A percentile compares a stretch with the other conserved stretches of the same genome.
phyloP scores from a whole-genome alignment of 2,797 vertebrate genomes.

The Falco novaeseelandiae region DNA sequence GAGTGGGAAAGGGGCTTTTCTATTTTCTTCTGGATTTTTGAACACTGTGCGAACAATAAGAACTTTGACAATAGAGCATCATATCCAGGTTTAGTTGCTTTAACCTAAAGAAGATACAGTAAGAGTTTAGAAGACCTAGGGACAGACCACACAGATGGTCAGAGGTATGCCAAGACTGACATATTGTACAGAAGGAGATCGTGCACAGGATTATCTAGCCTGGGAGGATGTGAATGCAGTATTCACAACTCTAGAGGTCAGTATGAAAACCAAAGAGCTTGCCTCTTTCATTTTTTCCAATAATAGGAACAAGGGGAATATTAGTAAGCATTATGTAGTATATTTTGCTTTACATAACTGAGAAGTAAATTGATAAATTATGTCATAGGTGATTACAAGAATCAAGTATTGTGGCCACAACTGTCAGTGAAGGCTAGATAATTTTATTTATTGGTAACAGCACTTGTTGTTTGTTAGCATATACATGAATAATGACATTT shows the following conservation, averaged over 20 bases:
- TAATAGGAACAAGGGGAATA: not conserved
- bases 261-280: not conserved
- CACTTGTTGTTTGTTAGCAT: not conserved
- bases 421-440: not conserved
- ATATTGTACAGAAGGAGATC: conserved; percentile 6
- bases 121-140: not conserved
- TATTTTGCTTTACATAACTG: not conserved
- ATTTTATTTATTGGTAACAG: not conserved
- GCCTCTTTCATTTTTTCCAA: not conserved
- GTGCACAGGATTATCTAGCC: conserved; percentile 2
- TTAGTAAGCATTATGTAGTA: not conserved
- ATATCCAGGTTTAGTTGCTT: not conserved
- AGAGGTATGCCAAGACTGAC: not conserved
- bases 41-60: not conserved
- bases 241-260: conserved; percentile 1
- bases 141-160: not conserved
- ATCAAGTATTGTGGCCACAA: not conserved
- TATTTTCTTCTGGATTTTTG: not conserved
- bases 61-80: not conserved
- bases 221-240: conserved; percentile 11
- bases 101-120: not conserved
- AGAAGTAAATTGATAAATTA: not conserved
- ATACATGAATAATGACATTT: not conserved
- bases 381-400: not conserved
- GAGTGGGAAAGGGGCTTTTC: not conserved